A percentile compares a stretch with the other conserved stretches of the same genome.
Conservation (phyloP, 2,888 invertebrate species). For the Muscina levida region DNA sequence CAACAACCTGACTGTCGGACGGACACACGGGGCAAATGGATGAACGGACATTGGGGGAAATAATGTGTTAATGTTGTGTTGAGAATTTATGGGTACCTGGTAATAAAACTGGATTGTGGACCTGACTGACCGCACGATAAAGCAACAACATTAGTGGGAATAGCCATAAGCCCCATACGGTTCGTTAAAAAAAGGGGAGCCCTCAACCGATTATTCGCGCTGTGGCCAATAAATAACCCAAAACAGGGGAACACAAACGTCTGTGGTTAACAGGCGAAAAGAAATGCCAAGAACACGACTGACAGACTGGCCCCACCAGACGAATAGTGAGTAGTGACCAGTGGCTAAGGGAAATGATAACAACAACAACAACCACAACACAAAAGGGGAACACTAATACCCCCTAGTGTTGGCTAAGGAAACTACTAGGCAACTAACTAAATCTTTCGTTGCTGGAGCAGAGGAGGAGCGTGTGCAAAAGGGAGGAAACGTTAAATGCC, state of each 20-base stretch:
- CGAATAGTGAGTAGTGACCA: slow-evolving; percentile 32
- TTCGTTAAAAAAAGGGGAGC: slow-evolving; percentile 29
- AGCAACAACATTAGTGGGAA: slow-evolving; percentile 26
- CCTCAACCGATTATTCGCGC: not conserved
- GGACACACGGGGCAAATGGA: slow-evolving; percentile 8
- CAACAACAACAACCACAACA: not conserved
- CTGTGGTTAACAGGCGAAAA: slow-evolving; percentile 17
- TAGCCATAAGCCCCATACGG: not conserved
- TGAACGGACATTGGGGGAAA: slow-evolving; percentile 3
- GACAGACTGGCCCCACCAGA: not conserved
- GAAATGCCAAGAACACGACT: not conserved
- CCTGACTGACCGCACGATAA: slow-evolving; percentile 78
- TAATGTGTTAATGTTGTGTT: slow-evolving; percentile 20
- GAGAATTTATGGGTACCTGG: slow-evolving; percentile 75
- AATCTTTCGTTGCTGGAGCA: no score
- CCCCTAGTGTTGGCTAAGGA: no score
- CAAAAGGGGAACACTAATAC: no score
- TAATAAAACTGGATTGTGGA: slow-evolving; percentile 79
- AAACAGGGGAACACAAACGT: slow-evolving; percentile 20
- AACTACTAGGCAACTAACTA: no score
- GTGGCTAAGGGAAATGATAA: not conserved
- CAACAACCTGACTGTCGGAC: slow-evolving; percentile 10
- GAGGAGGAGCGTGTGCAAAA: no score
- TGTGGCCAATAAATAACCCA: not conserved
- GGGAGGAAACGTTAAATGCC: no score